Base-by-base conservation (phyloP, 2,797 vertebrate species). In the Anableps anableps region DNA sequence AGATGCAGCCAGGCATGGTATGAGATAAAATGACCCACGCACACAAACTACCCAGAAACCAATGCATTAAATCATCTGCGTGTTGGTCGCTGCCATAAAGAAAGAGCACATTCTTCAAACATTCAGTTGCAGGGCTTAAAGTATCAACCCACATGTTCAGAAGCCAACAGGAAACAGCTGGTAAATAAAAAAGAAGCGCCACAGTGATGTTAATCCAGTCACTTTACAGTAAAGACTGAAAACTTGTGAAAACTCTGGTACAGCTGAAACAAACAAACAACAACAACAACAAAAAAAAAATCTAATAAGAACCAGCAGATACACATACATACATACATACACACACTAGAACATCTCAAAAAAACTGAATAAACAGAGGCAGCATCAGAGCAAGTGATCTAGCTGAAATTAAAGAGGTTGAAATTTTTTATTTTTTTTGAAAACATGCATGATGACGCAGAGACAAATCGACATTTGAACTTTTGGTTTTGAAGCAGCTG, bases 141-240 rank as follows among this genome's bases (percentile, higher is more conserved):
- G 16, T 5, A 45, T 38, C 43, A 79, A 47, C 29, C 76, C 55
- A 78, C 66, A 84, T 50, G 77, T 7, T 76, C 1, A 53, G n/a
- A 64, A 51, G 64, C 70, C 5, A 48, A 76, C 83, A 88, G 86
- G 86, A 92, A 90, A 75, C 84, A 89, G 76, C 81, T 90, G 81
- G 38, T 79, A 48, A 48, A 74, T 19, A 82, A 88, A 62, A 84
- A 78, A 81, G 48, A 77, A 47, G 53, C 19, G n/a, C 43, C 74
- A 58, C 47, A 78, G 47, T 82, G 75, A 72, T 38, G 36, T 79
- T 3, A 81, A 66, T 19, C 2, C 26, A 4, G 76, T 6, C 43
- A 78, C 74, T 89, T n/a, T 79, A 85, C 86, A 81, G 88, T 86
- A 89, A 71, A 92, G 72, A 19, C 8, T 7, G 2, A 77, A 45